These are phyloP conservation scores for Acomys russatus DNA, from an alignment of 2,797 vertebrate species.

Conservation along the genomic window DNA sequence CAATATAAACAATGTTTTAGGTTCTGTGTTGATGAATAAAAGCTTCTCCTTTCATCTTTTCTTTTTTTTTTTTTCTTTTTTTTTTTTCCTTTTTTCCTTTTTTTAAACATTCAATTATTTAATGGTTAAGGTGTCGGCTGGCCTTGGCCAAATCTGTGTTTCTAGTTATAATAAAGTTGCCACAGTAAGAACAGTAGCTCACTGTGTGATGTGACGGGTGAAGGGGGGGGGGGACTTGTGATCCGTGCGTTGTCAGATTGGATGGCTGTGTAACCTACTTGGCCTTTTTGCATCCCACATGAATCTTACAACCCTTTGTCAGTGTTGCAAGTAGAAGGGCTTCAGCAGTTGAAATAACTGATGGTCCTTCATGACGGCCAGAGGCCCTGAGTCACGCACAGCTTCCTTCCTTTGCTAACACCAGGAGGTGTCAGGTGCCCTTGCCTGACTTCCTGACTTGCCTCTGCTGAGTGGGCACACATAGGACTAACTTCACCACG, in stretches of 20 bases:
- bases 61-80: conserved; percentile 8
- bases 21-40: conserved; percentile 86
- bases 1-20: conserved; percentile 85
- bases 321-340: conserved; percentile 27
- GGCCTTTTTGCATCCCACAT: conserved; percentile 37
- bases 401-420: conserved; percentile 26
- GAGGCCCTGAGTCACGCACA: not conserved
- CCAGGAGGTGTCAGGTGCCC: not conserved
- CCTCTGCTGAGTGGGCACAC: not conserved
- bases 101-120: conserved; percentile 58
- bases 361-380: conserved; percentile 5
- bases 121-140: conserved; percentile 81
- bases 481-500: conserved; percentile 27
- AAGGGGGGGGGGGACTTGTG: conserved; percentile 72
- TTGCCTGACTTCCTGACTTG: conserved; percentile 33
- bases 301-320: conserved; percentile 53
- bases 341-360: not conserved
- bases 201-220: conserved; percentile 83
- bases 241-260: conserved; percentile 63
- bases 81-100: not conserved
- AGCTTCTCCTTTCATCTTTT: conserved; percentile 74
- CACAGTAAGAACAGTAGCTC: conserved; percentile 85
- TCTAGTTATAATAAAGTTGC: conserved; percentile 90
- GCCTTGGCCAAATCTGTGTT: conserved; percentile 85
- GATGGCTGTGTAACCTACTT: conserved; percentile 32